Conservation (phyloP, 2,888 invertebrate species). For the Aspidiotus rigidus region DNA sequence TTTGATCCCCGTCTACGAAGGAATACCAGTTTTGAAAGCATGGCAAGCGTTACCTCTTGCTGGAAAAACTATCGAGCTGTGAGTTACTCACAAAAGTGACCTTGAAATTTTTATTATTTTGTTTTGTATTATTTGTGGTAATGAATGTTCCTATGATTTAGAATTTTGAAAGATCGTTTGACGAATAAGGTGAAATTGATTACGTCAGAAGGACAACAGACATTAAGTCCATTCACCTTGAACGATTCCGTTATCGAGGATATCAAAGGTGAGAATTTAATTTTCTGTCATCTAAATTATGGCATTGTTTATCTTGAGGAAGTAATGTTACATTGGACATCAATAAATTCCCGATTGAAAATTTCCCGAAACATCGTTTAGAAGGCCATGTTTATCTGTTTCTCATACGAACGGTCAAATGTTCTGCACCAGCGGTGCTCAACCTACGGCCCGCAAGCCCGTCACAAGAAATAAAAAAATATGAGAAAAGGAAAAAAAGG, state of each 20-base stretch:
- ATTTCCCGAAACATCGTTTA: too few relatives aligned
- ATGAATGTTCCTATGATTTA: neutral
- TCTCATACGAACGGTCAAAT: too few relatives aligned
- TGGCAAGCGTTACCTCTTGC: conserved; percentile 75
- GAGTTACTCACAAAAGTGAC: conserved; percentile 44
- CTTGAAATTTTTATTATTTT: neutral
- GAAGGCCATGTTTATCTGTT: too few relatives aligned
- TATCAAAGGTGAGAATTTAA: conserved; percentile 43
- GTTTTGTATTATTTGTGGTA: neutral
- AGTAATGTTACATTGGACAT: too few relatives aligned
- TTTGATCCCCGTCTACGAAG: conserved; percentile 75
- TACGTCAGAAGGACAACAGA: conserved; percentile 10
- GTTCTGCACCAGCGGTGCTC: too few relatives aligned
- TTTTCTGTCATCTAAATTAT: neutral
- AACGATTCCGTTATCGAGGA: conserved; percentile 48
- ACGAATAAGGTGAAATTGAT: conserved; percentile 24
- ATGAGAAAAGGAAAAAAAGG: too few relatives aligned
- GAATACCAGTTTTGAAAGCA: conserved; percentile 73
- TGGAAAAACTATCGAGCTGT: conserved; percentile 60
- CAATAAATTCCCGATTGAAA: too few relatives aligned
- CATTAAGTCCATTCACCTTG: conserved; percentile 36
- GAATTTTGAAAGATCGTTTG: conserved; percentile 16
- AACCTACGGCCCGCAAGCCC: too few relatives aligned
- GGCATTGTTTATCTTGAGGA: too few relatives aligned
- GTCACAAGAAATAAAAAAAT: too few relatives aligned